Base-by-base conservation (phyloP, 1,140 invertebrate species). In the Apis mellifera region DNA sequence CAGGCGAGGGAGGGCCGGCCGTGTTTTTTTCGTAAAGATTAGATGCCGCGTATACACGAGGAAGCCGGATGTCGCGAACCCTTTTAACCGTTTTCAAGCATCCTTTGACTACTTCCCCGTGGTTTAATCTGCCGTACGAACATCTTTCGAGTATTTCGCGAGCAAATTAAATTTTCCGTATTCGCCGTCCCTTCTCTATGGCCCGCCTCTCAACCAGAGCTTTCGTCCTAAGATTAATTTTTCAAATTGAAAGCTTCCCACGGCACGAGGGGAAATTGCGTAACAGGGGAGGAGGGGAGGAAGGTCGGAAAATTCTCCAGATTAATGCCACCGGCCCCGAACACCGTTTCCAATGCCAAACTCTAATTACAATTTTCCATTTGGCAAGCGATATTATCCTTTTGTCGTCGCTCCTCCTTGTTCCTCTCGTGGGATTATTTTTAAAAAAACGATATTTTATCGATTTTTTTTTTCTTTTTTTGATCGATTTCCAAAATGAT, bases 101-200 rank as follows among this genome's bases (percentile, higher is more conserved):
- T 52, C 69, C 69, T 72, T 79, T 73, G 48, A 73, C 78, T 54
- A 73, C 69, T 64, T 79, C 54, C 2, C 69, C 78, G 69, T 60
- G 50, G 26, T 78, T 78, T 78, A 71, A 73, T 73, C 78, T 55
- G 69, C 23, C 69, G 57, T 73, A 73, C 26, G 42, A 48, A 64
- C 26, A 73, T 79, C 69, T 60, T 79, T 73, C 66, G 26, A 79
- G 68, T 71, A 72, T 72, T 79, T 72, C 69, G 59, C 78, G 21
- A 73, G 69, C 78, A 65, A 79, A 79, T 79, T 79, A 79, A 79
- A 79, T 79, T 72, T 79, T 73, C 78, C 59, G 50, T 79, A 64
- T 73, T 79, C 78, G 69, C 50, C 55, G 32, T 48, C 42, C 13
- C 19, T 50, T 60, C 66, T 55, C 50, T 55, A 21, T 26, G 54